Evolutionary conservation across 1,140 invertebrate species (phyloP).

Genomic region (Drosophila tani): DNA sequence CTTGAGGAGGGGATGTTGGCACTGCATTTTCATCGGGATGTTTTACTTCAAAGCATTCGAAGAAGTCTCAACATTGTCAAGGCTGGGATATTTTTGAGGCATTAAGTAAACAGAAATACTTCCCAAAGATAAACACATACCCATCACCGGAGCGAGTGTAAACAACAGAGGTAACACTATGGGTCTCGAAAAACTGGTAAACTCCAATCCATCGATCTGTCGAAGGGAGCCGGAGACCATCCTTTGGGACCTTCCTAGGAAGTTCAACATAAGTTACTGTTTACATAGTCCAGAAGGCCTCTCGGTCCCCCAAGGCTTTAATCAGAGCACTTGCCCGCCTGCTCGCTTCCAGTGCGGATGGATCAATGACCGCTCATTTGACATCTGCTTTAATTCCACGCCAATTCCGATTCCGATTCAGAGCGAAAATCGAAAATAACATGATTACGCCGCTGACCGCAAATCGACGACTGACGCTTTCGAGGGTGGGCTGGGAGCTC

Average conservation of each 20-base stretch:
- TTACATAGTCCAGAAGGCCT: slow-evolving; percentile 52
- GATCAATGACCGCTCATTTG: slow-evolving; percentile 65
- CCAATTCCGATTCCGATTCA: slow-evolving; percentile 46
- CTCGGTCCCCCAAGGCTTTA: slow-evolving; percentile 50
- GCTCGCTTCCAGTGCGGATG: slow-evolving; percentile 9
- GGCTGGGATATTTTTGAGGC: slow-evolving; percentile 42
- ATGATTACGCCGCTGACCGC: slow-evolving; percentile 47
- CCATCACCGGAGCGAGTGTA: slow-evolving; percentile 25
- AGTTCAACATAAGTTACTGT: slow-evolving; percentile 58
- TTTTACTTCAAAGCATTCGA: slow-evolving; percentile 30
- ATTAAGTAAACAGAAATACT: slow-evolving; percentile 58
- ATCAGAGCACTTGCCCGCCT: slow-evolving; percentile 56
- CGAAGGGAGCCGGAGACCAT: slow-evolving; percentile 11
- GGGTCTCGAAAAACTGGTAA: slow-evolving; percentile 13
- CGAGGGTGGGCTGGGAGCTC: slow-evolving; percentile 8
- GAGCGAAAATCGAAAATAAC: slow-evolving; percentile 58
- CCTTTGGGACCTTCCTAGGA: slow-evolving; percentile 52
- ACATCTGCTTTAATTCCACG: slow-evolving; percentile 74
- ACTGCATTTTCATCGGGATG: neutral
- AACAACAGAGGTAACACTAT: slow-evolving; percentile 31
- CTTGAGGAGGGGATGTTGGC: neutral
- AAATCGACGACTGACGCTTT: slow-evolving; percentile 38
- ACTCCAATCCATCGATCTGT: slow-evolving; percentile 26
- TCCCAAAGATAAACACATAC: slow-evolving; percentile 53
- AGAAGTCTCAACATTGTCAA: slow-evolving; percentile 34